phyloP scores from a whole-genome alignment of 2,797 vertebrate species.

The Thaleichthys pacificus region DNA sequence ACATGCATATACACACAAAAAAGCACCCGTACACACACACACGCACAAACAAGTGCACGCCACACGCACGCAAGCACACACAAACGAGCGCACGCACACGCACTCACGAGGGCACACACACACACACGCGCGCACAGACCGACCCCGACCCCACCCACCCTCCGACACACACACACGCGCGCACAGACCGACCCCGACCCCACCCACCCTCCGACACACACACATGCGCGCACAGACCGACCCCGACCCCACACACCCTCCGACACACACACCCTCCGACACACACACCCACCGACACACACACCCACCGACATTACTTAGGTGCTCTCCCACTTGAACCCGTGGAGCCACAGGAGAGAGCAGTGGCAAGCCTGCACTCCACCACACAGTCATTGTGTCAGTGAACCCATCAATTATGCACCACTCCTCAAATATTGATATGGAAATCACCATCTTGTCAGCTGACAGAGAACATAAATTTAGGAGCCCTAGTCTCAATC shows the following conservation, averaged over 20 bases:
- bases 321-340: slow-evolving; percentile 53
- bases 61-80: not conserved
- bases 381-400: slow-evolving; percentile 58
- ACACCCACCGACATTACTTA: slow-evolving; percentile 62
- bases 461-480: slow-evolving; percentile 41
- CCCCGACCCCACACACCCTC: slow-evolving; percentile 32
- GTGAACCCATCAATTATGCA: slow-evolving; percentile 65
- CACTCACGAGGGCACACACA: too few species aligned
- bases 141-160: slow-evolving; percentile 25
- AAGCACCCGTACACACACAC: slow-evolving; percentile 8
- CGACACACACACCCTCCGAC: slow-evolving; percentile 48
- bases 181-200: not conserved
- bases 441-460: slow-evolving; percentile 60
- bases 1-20: not conserved
- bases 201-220: slow-evolving; percentile 38
- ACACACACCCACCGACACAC: too few species aligned
- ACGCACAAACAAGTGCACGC: slow-evolving; percentile 41
- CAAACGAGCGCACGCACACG: too few species aligned
- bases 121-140: not conserved
- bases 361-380: slow-evolving; percentile 41
- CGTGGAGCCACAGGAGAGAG: slow-evolving; percentile 47
- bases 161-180: slow-evolving; percentile 44
- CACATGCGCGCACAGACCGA: not conserved
- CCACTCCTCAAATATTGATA: slow-evolving; percentile 71
- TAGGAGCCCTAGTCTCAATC: slow-evolving; percentile 18